phyloP scores from a whole-genome alignment of 2,888 invertebrate genomes.

The Ophion slaviceki region DNA sequence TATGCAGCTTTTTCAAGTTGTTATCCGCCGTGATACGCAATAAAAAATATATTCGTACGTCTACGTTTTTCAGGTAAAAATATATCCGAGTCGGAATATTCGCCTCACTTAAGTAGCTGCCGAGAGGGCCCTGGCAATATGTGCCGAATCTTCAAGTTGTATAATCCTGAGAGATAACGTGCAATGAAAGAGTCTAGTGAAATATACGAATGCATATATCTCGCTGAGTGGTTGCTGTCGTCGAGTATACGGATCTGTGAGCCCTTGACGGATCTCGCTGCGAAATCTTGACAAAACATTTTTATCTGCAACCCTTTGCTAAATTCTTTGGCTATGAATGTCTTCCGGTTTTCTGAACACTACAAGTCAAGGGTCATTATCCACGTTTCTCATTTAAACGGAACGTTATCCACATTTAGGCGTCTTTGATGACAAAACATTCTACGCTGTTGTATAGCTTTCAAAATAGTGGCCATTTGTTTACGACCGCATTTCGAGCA shows the following conservation, averaged over 20 bases:
- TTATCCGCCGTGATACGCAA: neutral
- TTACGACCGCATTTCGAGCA: neutral
- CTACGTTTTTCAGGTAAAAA: neutral
- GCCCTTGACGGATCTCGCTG: conserved; percentile 49
- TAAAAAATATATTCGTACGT: neutral
- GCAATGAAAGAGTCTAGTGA: conserved; percentile 30
- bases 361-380: conserved; percentile 49
- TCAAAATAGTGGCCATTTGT: conserved; percentile 11
- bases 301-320: conserved; percentile 25
- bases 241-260: conserved; percentile 31
- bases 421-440: too few relatives aligned
- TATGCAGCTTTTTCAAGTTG: neutral
- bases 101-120: neutral
- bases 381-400: conserved; percentile 23
- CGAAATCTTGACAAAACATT: conserved; percentile 45
- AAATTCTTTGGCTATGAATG: conserved; percentile 56
- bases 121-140: conserved; percentile 38
- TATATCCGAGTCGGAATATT: conserved; percentile 1
- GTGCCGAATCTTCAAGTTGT: conserved; percentile 51
- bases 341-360: conserved; percentile 48
- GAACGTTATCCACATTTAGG: too few relatives aligned
- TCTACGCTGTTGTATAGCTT: neutral
- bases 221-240: conserved; percentile 32
- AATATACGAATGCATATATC: conserved; percentile 19
- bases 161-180: conserved; percentile 32